Evolutionary conservation across 1,140 invertebrate species (phyloP).

Genomic region (Ruditapes philippinarum): DNA sequence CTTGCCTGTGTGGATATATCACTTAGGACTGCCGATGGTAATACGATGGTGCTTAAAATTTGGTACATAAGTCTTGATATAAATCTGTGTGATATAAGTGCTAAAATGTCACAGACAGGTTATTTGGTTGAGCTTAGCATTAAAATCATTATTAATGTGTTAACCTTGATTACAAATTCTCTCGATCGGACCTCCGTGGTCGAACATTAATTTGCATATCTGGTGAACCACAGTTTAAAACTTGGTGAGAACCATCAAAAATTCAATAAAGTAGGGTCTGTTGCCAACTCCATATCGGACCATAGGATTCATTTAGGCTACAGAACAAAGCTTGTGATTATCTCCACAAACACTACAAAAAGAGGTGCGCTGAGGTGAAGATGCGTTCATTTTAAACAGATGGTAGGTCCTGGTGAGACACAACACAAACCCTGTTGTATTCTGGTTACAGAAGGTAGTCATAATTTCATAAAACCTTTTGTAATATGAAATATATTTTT

Average conservation of each 20-base stretch:
- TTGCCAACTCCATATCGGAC: conserved; percentile 94
- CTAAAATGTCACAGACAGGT: conserved; percentile 93
- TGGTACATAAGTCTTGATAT: conserved; percentile 90
- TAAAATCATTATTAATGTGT: conserved; percentile 96
- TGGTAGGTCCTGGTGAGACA: conserved; percentile 81
- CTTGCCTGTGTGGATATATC: conserved; percentile 95
- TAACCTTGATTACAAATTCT: conserved; percentile 97
- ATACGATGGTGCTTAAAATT: conserved; percentile 95
- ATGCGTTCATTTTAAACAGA: conserved; percentile 96
- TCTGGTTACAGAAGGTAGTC: conserved; percentile 77
- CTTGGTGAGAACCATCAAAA: conserved; percentile 91
- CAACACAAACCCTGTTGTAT: conserved; percentile 79
- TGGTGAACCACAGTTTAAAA: conserved; percentile 92
- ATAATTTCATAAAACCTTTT: neutral
- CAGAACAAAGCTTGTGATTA: conserved; percentile 95
- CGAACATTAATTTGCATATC: conserved; percentile 94
- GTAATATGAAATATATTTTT: neutral
- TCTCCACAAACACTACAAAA: conserved; percentile 91
- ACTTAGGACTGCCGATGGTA: conserved; percentile 95
- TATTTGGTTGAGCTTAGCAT: conserved; percentile 96
- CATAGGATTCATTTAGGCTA: conserved; percentile 93
- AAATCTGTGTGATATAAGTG: conserved; percentile 83
- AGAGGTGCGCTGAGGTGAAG: conserved; percentile 93
- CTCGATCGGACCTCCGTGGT: conserved; percentile 91
- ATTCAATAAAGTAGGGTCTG: conserved; percentile 92